Evolutionary conservation across 2,797 vertebrate species (phyloP), one percentile per base, ranked within the genome.

Genomic region (Macroramphosus scolopax): DNA sequence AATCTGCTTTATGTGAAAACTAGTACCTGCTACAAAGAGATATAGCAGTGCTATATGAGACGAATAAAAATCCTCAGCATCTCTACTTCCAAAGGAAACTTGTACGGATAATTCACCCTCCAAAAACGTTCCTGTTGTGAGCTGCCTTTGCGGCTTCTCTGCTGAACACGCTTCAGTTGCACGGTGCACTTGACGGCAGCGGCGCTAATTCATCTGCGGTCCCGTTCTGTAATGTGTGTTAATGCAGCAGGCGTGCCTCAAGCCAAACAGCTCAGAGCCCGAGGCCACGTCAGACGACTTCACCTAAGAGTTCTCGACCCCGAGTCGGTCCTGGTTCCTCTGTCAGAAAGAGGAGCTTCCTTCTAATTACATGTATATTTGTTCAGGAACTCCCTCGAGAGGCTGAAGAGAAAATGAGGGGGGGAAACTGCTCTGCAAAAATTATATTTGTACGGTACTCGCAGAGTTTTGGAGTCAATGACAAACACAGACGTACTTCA

Each of bases 221-320:
- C 64, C 73, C 58, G 68, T 63, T 69, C 67, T 72, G 62, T 30
- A 47, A 70, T 53, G 67, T 74, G 78, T 72, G 77, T 75, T 88
- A 87, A 89, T 85, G 75, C 83, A 78, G 61, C 72, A 55, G 68
- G 58, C 75, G 79, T 62, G 72, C 62, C 36, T 72, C 65, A 67
- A 80, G 76, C 75, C 74, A 76, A 77, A 85, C 63, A 59, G 71
- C 72, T 60, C 59, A 11, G 73, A 45, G 63, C 65, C 81, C 70
- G 63, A 42, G 13, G 73, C 61, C 78, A 74, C 71, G 66, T 77
- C 75, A 66, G 29, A 3, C 25, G 3, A 26, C 25, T 18, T 52
- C 55, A 50, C 61, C 51, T 51, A 40, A 16, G 2, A 25, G 43
- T 33, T 67, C 57, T 36, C n/a, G 15, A 33, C 31, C n/a, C n/a